These are phyloP conservation scores for Polypterus senegalus DNA, from an alignment of 2,113 vertebrate genomes.

Conservation along the genomic window DNA sequence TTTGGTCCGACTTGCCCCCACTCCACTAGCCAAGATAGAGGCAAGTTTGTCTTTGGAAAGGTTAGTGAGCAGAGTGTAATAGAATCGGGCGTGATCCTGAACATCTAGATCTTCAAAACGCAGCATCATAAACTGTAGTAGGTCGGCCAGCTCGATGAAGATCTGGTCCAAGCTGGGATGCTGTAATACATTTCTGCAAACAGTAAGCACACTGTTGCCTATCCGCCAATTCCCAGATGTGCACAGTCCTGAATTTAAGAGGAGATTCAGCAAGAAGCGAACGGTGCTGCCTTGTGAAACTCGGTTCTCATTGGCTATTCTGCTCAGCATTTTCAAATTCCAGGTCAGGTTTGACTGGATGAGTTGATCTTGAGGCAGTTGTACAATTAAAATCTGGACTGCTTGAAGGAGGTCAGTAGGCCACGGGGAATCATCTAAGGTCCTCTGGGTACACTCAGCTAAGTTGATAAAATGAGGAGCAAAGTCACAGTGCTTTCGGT, in stretches of 20 bases:
- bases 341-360: conserved; percentile 38
- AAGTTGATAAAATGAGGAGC: conserved; percentile 67
- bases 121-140: conserved; percentile 53
- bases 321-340: conserved; percentile 62
- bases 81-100: conserved; percentile 66
- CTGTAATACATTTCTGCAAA: conserved; percentile 57
- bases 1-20: conserved; percentile 39
- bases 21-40: conserved; percentile 34
- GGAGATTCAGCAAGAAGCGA: conserved; percentile 41
- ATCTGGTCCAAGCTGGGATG: conserved; percentile 39
- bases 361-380: conserved; percentile 21
- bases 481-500: conserved; percentile 43
- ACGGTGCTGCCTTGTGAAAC: conserved; percentile 41
- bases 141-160: conserved; percentile 44
- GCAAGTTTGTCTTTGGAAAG: conserved; percentile 60
- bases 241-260: conserved; percentile 30
- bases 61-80: conserved; percentile 67
- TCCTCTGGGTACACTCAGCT: conserved; percentile 38
- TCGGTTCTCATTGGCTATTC: conserved; percentile 48
- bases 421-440: conserved; percentile 45
- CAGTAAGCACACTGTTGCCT: conserved; percentile 52
- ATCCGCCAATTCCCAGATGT: conserved; percentile 47
- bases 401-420: conserved; percentile 34
- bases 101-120: conserved; percentile 60
- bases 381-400: conserved; percentile 45